These are phyloP conservation scores for Brenthis daphne DNA, from an alignment of 2,888 invertebrate species.

Conservation along the genomic window DNA sequence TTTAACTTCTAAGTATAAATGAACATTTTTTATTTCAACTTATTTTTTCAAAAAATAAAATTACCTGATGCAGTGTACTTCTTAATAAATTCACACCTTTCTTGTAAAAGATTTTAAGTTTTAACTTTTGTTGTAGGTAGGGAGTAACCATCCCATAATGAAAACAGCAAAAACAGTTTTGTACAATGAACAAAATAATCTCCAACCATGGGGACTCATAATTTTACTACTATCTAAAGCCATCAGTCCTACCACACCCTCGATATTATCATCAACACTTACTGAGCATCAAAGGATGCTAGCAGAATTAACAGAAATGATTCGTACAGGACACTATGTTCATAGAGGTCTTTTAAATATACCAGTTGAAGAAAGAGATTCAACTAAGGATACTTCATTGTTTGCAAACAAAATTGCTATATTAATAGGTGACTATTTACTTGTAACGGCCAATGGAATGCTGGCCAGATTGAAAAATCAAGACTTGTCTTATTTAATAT, in stretches of 20 bases:
- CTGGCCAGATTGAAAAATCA: constrained; percentile 86
- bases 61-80: not conserved
- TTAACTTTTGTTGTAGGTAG: constrained; percentile 75
- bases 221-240: constrained; percentile 92
- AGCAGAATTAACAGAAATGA: constrained; percentile 92
- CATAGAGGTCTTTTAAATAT: constrained; percentile 85
- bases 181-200: constrained; percentile 90
- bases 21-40: too few relatives aligned
- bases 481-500: constrained; percentile 90
- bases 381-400: constrained; percentile 86
- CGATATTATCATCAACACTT: constrained; percentile 81
- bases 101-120: not conserved
- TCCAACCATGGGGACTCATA: constrained; percentile 93
- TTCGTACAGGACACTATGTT: constrained; percentile 91
- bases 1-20: too few relatives aligned
- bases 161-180: constrained; percentile 92
- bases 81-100: not conserved
- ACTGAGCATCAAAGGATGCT: constrained; percentile 77
- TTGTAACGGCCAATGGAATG: constrained; percentile 91
- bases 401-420: constrained; percentile 95
- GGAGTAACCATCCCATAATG: constrained; percentile 92
- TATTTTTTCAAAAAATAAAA: too few relatives aligned
- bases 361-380: constrained; percentile 70
- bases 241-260: constrained; percentile 76
- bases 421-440: constrained; percentile 91